Conservation (phyloP, 1,140 invertebrate species). For the Pygmarrhopalites habei region DNA sequence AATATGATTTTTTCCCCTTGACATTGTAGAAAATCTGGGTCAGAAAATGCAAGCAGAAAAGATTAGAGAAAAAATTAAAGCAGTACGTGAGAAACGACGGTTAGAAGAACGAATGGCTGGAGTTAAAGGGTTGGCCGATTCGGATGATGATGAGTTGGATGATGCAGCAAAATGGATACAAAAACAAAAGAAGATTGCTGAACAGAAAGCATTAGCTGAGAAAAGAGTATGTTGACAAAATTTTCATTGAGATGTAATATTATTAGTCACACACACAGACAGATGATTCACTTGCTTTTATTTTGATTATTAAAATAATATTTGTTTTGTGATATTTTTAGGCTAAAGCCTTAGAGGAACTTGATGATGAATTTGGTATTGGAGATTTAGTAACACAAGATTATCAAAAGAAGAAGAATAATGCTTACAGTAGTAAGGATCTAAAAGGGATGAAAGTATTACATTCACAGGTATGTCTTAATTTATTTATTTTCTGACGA, state of each 20-base stretch:
- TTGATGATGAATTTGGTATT: constrained; percentile 92
- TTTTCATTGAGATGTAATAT: no score
- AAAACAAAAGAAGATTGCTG: constrained; percentile 65
- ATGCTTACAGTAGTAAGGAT: constrained; percentile 60
- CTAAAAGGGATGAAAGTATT: constrained; percentile 80
- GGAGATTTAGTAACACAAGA: constrained; percentile 73
- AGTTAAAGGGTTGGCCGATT: constrained; percentile 63
- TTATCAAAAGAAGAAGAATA: constrained; percentile 53
- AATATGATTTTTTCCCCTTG: no score
- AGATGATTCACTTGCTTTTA: constrained; percentile 7
- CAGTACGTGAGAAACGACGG: constrained; percentile 68
- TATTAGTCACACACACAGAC: no score
- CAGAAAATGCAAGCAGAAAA: constrained; percentile 71
- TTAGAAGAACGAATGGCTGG: constrained; percentile 64
- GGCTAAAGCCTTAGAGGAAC: constrained; percentile 87
- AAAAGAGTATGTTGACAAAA: constrained; percentile 57
- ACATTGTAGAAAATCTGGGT: constrained; percentile 56
- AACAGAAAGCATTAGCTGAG: constrained; percentile 77
- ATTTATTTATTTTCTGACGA: constrained; percentile 3
- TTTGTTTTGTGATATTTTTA: constrained; percentile 43
- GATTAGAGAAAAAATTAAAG: constrained; percentile 68
- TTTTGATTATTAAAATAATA: constrained; percentile 1
- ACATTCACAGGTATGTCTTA: constrained; percentile 61
- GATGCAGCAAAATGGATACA: constrained; percentile 71
- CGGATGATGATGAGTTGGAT: constrained; percentile 60